phyloP scores from a whole-genome alignment of 2,888 invertebrate genomes.

The Melieria picta region DNA sequence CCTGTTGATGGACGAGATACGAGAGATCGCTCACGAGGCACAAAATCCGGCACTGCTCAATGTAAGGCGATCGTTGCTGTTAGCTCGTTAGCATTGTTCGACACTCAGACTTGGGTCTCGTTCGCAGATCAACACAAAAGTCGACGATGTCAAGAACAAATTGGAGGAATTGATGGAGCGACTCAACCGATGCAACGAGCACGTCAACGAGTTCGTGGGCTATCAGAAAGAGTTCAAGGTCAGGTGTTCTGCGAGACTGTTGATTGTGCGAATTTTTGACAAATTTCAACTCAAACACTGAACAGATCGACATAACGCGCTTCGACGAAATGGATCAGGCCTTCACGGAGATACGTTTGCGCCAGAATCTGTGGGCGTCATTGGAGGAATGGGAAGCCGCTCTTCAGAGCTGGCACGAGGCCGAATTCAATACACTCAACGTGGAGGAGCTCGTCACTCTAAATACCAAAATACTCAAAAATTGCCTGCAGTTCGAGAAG shows the following conservation, averaged over 20 bases:
- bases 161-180: conserved; percentile 74
- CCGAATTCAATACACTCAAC: conserved; percentile 68
- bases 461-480: conserved; percentile 76
- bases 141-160: conserved; percentile 72
- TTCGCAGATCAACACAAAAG: conserved; percentile 76
- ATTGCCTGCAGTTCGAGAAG: conserved; percentile 82
- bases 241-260: conserved; percentile 28
- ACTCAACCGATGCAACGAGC: conserved; percentile 73
- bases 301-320: conserved; percentile 82
- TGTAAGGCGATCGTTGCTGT: conserved; percentile 44
- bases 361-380: conserved; percentile 83
- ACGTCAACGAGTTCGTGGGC: conserved; percentile 78
- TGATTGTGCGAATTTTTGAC: background rate
- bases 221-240: conserved; percentile 90
- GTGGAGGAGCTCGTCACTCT: conserved; percentile 78
- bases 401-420: conserved; percentile 73
- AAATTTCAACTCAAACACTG: background rate
- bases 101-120: background rate
- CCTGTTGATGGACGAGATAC: conserved; percentile 77
- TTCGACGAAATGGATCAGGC: conserved; percentile 84
- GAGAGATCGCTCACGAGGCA: conserved; percentile 77
- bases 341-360: conserved; percentile 80
- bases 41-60: conserved; percentile 61
- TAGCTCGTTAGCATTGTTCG: too few relatives aligned
- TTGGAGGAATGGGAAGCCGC: conserved; percentile 79